These are phyloP conservation scores for Capreolus pygargus DNA, from an alignment of 2,113 vertebrate genomes.

Conservation along the genomic window DNA sequence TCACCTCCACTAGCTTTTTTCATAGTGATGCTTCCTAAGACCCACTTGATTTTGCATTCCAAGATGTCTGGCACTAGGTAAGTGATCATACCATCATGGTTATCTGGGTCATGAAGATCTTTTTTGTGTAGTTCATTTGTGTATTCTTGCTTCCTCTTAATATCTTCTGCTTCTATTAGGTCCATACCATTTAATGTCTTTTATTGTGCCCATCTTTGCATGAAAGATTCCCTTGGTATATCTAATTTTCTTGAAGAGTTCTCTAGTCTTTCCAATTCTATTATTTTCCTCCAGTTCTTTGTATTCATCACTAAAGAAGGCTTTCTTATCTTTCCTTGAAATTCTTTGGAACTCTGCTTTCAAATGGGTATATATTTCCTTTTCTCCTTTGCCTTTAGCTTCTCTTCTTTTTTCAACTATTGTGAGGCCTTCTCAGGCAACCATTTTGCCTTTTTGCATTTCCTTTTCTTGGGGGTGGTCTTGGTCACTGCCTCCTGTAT, in stretches of 20 bases:
- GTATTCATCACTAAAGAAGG: neutral
- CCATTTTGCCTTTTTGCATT: neutral
- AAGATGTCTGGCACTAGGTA: neutral
- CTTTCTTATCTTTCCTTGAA: neutral
- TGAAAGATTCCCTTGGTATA: neutral
- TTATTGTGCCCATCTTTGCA: neutral
- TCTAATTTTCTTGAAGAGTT: neutral
- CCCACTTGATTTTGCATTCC: neutral
- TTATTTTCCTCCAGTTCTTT: neutral
- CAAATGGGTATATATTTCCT: neutral
- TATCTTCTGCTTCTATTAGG: neutral
- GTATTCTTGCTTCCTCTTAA: neutral
- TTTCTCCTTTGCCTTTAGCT: neutral
- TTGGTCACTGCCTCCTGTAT: neutral
- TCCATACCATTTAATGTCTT: neutral
- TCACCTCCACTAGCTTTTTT: neutral
- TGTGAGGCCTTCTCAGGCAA: neutral
- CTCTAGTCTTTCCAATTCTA: neutral
- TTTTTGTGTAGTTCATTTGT: neutral
- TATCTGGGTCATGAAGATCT: neutral
- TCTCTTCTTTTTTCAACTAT: neutral
- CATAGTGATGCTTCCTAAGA: neutral
- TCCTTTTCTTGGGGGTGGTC: neutral
- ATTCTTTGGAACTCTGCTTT: neutral
- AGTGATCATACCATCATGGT: neutral